phyloP scores from a whole-genome alignment of 2,888 invertebrate species.

The Phortica okadai region DNA sequence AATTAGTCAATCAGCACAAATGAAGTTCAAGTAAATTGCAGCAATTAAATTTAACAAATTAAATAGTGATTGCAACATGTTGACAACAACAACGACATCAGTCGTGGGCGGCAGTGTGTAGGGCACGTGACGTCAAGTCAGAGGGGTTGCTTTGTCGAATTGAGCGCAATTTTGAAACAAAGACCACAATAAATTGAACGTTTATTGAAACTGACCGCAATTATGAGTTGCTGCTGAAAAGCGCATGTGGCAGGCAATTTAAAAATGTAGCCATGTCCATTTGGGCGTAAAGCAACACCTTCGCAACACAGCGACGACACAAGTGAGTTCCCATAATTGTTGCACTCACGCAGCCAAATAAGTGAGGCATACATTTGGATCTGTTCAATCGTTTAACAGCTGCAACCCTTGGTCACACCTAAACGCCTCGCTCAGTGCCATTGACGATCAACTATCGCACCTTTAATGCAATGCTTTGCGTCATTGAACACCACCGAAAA shows the following conservation, averaged over 20 bases:
- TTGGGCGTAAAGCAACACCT: slow-evolving; percentile 24
- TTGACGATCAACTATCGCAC: background rate
- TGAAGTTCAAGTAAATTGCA: background rate
- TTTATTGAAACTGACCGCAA: slow-evolving; percentile 2
- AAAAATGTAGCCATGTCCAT: background rate
- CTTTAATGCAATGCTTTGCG: background rate
- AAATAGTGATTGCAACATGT: slow-evolving; percentile 24
- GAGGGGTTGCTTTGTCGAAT: background rate
- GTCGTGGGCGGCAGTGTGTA: background rate
- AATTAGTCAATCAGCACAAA: slow-evolving; percentile 35
- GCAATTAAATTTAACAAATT: slow-evolving; percentile 28
- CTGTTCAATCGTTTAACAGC: background rate
- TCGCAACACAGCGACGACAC: background rate
- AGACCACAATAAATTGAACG: background rate
- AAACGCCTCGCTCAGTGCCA: slow-evolving; percentile 46
- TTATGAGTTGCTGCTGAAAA: background rate
- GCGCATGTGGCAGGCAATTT: too few species aligned
- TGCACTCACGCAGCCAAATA: background rate
- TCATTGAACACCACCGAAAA: slow-evolving; percentile 48
- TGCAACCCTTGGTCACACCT: slow-evolving; percentile 49
- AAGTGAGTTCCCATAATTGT: background rate
- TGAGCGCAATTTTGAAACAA: background rate
- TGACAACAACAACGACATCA: background rate
- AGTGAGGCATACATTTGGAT: background rate
- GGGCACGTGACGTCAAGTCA: background rate